Percentiles rank a stretch among this genome's conserved stretches.
These are phyloP conservation scores for Phaethornis superciliosus DNA, from an alignment of 2,113 vertebrate species.

Conservation along the genomic window DNA sequence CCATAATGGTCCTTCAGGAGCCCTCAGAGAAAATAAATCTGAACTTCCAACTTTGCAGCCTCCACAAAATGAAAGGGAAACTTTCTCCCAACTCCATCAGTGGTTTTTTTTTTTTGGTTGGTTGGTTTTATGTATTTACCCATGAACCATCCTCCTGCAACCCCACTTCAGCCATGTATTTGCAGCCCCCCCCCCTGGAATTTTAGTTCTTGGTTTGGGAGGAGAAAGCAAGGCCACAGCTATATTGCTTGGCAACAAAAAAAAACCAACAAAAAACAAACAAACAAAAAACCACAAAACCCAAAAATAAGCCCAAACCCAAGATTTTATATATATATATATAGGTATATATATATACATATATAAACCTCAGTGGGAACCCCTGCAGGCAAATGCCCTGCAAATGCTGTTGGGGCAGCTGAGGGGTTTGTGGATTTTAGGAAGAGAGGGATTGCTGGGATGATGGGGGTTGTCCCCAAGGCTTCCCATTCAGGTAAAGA, in stretches of 20 bases:
- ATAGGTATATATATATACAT: not conserved
- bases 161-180: not conserved
- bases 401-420: not conserved
- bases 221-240: not conserved
- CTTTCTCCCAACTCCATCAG: not conserved
- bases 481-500: accelerated
- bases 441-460: not conserved
- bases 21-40: not conserved
- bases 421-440: not conserved
- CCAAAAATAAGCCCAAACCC: not conserved
- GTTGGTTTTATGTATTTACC: not conserved
- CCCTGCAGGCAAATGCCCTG: conserved; percentile 27
- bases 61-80: not conserved
- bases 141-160: not conserved
- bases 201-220: not conserved
- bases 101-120: not conserved
- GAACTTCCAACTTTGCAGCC: not conserved
- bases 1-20: not conserved
- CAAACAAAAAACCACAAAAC: not conserved
- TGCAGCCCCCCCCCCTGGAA: accelerated
- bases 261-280: not conserved
- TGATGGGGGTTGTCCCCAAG: not conserved
- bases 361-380: not conserved
- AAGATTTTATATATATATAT: not conserved
- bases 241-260: conserved; percentile 30